Percentiles rank a stretch among this genome's conserved stretches.
These are phyloP conservation scores for Scaptomyza pallida DNA, from an alignment of 1,140 invertebrate genomes.

Conservation along the genomic window DNA sequence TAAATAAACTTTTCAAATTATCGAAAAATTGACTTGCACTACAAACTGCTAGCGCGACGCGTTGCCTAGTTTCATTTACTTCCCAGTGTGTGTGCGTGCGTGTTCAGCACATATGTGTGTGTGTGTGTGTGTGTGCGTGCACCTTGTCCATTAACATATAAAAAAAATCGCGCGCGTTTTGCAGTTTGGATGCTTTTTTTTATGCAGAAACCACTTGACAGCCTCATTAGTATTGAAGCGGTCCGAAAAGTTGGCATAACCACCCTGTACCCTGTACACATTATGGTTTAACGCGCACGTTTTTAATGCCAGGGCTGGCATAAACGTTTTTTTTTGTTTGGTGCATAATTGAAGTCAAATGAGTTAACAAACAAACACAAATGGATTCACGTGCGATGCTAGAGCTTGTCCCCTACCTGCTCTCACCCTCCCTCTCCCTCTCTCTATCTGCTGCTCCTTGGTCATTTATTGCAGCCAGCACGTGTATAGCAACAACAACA, in stretches of 20 bases:
- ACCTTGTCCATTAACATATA: constrained; percentile 63
- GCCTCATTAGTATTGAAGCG: constrained; percentile 79
- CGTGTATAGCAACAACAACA: constrained; percentile 47
- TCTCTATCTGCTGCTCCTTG: constrained; percentile 41
- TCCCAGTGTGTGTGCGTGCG: constrained; percentile 35
- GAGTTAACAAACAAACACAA: constrained; percentile 79
- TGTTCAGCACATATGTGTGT: constrained; percentile 29
- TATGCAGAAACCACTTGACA: constrained; percentile 76
- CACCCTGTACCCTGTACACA: not conserved
- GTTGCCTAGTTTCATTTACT: constrained; percentile 77
- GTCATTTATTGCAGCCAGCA: constrained; percentile 67
- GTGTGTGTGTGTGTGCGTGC: constrained; percentile 46
- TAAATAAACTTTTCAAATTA: constrained; percentile 84
- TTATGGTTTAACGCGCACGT: constrained; percentile 53
- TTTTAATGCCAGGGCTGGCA: constrained; percentile 20
- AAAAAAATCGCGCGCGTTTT: constrained; percentile 49
- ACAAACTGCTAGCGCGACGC: constrained; percentile 47
- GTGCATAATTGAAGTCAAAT: constrained; percentile 77
- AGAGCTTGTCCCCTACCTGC: constrained; percentile 19
- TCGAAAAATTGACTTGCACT: constrained; percentile 82
- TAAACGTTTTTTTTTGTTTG: constrained; percentile 61
- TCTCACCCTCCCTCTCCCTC: not conserved
- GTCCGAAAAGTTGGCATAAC: constrained; percentile 45
- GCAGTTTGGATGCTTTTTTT: constrained; percentile 47
- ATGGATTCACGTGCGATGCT: constrained; percentile 66